Evolutionary conservation across 35 echinoderm and acorn worm species (phyloP), one percentile per base, ranked within the genome.

Genomic region (Apostichopus japonicus): DNA sequence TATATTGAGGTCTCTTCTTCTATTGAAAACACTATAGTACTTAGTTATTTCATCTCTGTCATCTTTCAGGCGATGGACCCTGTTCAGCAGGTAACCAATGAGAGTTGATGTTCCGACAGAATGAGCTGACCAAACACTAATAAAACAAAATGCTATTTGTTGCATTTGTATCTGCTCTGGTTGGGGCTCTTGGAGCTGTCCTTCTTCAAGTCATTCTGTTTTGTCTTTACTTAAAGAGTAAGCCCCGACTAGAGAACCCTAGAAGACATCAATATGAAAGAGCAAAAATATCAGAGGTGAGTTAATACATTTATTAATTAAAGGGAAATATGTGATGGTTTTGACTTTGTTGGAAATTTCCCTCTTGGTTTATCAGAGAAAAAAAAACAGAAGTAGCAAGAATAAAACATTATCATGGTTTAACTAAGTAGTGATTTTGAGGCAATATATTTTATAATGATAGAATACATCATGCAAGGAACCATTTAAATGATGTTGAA

Each of bases 201-300:
- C 75, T 95, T 0, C 86, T 92, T 15, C 90, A 95, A 56, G 23
- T 92, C 33, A 27, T 92, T 4, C 84, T 95, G 57, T 57, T 95
- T 80, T 95, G 86, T 65, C 27, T 95, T 21, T 95, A 92, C 77
- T 81, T 92, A 33, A 95, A 79, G 71, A 95, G 91, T 82, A 83
- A 92, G 24, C 83, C 90, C 11, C 56, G 83, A 14, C 80, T 87
- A n/a, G 58, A 91, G 51, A 87, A 65, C 51, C 94, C 90, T n/a
- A 83, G 90, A 15, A 53, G 79, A 15, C 83, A 92, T 71, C 94
- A 95, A 75, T 95, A 95, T 95, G 94, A 95, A 72, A 87, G 91
- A 53, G 90, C 94, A 21, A 77, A 90, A 80, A 92, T 90, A 54
- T 79, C 91, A 5, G 89, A 95, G 83, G 94, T 95, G 84, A 95